Percentiles rank a stretch among this genome's conserved stretches.
These are phyloP conservation scores for Marmota flaviventris DNA, from an alignment of 2,113 vertebrate genomes.

Conservation along the genomic window DNA sequence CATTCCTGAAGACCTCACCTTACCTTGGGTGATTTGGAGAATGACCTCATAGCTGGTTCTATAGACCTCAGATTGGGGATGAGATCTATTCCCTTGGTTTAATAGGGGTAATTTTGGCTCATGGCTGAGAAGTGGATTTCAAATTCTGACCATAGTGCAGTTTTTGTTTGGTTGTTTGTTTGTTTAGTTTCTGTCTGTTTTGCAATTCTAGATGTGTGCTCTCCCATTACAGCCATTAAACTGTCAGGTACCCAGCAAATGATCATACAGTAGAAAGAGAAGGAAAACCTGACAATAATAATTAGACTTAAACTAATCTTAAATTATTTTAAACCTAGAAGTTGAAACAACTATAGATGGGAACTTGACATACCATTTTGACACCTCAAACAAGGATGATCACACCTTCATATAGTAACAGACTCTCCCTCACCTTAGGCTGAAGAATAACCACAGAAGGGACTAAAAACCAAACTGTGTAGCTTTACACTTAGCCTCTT, in stretches of 20 bases:
- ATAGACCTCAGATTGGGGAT: background rate
- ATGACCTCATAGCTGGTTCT: background rate
- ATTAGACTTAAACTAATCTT: background rate
- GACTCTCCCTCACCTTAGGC: background rate
- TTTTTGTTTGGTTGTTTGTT: background rate
- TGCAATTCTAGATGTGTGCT: background rate
- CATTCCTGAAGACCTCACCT: background rate
- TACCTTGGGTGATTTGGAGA: background rate
- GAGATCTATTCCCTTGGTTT: background rate
- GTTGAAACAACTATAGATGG: background rate
- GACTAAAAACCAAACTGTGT: background rate
- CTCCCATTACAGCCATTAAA: background rate
- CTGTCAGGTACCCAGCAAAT: background rate
- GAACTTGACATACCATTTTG: background rate
- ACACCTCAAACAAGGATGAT: slow-evolving; percentile 26
- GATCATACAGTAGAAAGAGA: background rate
- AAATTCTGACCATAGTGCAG: background rate
- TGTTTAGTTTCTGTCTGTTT: background rate
- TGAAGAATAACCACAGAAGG: background rate
- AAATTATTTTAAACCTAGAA: background rate
- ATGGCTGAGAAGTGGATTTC: background rate
- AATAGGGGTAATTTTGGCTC: background rate
- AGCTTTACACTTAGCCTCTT: background rate
- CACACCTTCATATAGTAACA: background rate
- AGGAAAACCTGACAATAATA: background rate